A percentile compares a stretch with the other conserved stretches of the same genome.
These are phyloP conservation scores for Casuarius casuarius DNA, from an alignment of 2,113 vertebrate species.

Conservation along the genomic window DNA sequence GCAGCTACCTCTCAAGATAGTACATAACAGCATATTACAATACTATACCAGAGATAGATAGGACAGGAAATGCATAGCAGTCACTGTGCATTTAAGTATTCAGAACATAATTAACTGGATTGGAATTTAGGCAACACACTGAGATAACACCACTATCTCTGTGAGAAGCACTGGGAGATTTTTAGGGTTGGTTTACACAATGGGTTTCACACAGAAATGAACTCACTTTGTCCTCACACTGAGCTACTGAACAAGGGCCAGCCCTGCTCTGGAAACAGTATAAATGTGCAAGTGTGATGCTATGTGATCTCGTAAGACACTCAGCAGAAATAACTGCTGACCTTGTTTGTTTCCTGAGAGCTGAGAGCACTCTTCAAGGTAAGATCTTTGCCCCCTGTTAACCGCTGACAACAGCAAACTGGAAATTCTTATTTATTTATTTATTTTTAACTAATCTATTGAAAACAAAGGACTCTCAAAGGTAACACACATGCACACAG, in stretches of 20 bases:
- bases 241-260: no score
- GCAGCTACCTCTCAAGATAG: neutral
- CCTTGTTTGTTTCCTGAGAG: no score
- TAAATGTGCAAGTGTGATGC: neutral
- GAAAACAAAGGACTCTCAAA: neutral
- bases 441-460: neutral
- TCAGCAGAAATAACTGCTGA: no score
- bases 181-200: neutral
- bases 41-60: neutral
- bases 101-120: neutral
- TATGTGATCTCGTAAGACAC: no score
- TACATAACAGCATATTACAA: neutral
- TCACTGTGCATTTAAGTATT: neutral
- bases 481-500: no score
- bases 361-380: no score
- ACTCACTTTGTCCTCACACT: no score
- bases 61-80: neutral
- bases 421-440: neutral
- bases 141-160: neutral
- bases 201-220: neutral
- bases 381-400: neutral
- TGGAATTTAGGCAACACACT: neutral
- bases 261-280: neutral
- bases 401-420: neutral
- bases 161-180: neutral